Evolutionary conservation across 2,797 vertebrate genomes (phyloP).

Genomic region (Eulemur mongoz): DNA sequence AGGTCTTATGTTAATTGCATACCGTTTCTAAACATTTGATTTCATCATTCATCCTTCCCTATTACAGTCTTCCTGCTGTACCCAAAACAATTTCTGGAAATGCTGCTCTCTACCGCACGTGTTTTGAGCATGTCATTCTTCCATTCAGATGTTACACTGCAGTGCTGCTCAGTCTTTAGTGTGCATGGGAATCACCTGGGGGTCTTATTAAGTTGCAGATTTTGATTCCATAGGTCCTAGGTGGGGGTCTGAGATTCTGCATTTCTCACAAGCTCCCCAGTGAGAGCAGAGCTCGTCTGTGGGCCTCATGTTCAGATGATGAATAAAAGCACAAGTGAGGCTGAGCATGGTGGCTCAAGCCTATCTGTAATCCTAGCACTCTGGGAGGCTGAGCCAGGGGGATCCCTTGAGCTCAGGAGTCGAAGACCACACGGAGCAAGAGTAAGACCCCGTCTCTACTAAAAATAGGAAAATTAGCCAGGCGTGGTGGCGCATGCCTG

Average conservation of each 20-base stretch:
- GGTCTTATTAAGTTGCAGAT: accelerated
- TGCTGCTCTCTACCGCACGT: accelerated
- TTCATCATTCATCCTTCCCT: background rate
- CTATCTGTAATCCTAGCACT: too few species aligned
- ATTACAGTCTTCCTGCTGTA: accelerated
- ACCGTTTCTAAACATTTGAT: accelerated
- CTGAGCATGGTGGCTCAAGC: too few species aligned
- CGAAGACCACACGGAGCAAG: too few species aligned
- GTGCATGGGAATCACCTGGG: accelerated
- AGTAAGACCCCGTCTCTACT: too few species aligned
- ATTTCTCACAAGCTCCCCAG: background rate
- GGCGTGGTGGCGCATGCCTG: too few species aligned
- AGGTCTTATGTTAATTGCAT: background rate
- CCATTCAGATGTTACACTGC: accelerated
- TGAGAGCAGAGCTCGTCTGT: accelerated
- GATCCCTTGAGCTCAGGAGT: too few species aligned
- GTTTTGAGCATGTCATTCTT: accelerated
- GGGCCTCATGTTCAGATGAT: accelerated
- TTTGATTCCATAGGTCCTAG: too few species aligned
- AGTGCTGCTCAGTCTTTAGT: accelerated
- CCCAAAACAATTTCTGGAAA: background rate
- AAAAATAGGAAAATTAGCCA: too few species aligned
- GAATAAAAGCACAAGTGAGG: background rate
- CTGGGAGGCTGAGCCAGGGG: too few species aligned
- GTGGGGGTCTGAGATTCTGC: background rate